Conservation (phyloP, 1,140 invertebrate species). For the Aphelenchoides avenae region DNA sequence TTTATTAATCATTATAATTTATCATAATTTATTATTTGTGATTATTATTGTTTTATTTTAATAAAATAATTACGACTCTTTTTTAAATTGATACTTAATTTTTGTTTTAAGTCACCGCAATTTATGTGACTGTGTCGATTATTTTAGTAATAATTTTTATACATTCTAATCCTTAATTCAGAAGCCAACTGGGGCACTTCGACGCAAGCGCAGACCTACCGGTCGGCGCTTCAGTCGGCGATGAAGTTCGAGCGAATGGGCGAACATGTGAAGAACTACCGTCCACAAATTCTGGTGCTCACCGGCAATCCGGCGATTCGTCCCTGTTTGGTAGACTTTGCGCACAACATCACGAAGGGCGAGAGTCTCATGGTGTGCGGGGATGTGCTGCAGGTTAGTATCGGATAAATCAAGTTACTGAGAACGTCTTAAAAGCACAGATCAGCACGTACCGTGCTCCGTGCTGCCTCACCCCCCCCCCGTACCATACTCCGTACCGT, state of each 20-base stretch:
- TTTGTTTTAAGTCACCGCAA: too few species aligned
- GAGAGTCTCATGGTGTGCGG: slow-evolving; percentile 85
- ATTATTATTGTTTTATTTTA: too few species aligned
- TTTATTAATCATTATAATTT: too few species aligned
- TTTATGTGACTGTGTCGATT: too few species aligned
- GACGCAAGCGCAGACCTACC: slow-evolving; percentile 91
- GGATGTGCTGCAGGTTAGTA: slow-evolving; percentile 74
- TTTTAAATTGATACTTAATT: too few species aligned
- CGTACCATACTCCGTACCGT: too few species aligned
- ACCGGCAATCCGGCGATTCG: slow-evolving; percentile 77
- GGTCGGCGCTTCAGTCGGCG: slow-evolving; percentile 77
- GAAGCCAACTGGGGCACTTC: slow-evolving; percentile 97
- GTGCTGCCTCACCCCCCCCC: too few species aligned
- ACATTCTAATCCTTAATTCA: slow-evolving; percentile 60
- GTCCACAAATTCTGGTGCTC: slow-evolving; percentile 83
- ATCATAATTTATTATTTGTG: too few species aligned
- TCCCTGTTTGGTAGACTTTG: slow-evolving; percentile 82
- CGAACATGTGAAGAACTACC: slow-evolving; percentile 89
- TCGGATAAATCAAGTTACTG: too few species aligned
- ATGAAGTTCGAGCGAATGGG: slow-evolving; percentile 81
- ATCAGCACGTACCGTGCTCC: too few species aligned
- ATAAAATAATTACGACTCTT: too few species aligned
- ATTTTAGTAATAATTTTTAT: slow-evolving; percentile 31
- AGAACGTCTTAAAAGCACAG: too few species aligned
- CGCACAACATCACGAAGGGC: slow-evolving; percentile 83